Evolutionary conservation across 1,140 invertebrate species (phyloP), one percentile per base, ranked within the genome.

Genomic region (Drosophila tani): DNA sequence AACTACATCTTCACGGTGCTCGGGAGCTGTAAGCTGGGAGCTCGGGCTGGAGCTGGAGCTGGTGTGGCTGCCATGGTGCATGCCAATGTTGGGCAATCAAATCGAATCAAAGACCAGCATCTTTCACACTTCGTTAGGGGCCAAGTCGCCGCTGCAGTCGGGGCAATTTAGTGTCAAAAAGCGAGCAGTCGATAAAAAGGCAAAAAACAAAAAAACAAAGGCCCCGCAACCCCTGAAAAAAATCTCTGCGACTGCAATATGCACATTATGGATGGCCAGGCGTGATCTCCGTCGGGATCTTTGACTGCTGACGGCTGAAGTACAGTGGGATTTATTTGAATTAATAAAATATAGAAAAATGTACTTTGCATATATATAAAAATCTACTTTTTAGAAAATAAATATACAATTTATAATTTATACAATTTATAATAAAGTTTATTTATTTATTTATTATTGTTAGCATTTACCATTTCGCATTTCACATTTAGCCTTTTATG

Each of bases 121-220:
- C 85, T 88, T 88, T 88, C 85, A 88, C 84, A 88, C 84, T 88
- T 88, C 84, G 84, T 88, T 88, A 90, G 83, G 80, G 84, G 84
- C 79, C 81, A 87, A 40, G 40, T 60, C 64, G 50, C 56, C 35
- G 47, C 21, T 41, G 59, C 64, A 67, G 68, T 79, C 81, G 78
- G 68, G 86, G 85, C 84, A 87, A 87, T 87, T 86, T 87, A 80
- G 85, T 82, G 83, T 87, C 79, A 82, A 86, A 79, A 86, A 86
- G 66, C 79, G 79, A 82, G 82, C 71, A 84, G 64, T 60, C 79
- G 82, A 85, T 86, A 83, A 80, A 55, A 9, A 24, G 21, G 21
- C 21, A 24, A 6, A 56, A 71, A 40, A 15, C 15, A 27, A 19
- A 55, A 41, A 55, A 17, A 64, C 57, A 68, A 68, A 47, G 21